Base-by-base conservation (phyloP, 2,113 vertebrate genomes). In the Physeter macrocephalus region DNA sequence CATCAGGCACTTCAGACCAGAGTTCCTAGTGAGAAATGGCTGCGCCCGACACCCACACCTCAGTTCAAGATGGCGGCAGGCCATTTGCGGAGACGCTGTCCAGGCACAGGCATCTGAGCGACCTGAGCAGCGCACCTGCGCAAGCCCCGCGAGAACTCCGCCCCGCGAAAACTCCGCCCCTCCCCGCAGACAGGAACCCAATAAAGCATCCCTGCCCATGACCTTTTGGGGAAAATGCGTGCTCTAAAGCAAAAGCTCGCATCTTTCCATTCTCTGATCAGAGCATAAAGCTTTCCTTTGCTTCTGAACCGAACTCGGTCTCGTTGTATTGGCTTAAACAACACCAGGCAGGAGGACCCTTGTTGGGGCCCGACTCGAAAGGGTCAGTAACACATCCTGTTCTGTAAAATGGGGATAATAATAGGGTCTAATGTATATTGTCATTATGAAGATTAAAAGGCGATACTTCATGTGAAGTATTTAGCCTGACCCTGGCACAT, bases 201-300 rank as follows among this genome's bases (percentile, higher is more conserved):
- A 8, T 54, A 25, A 36, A 54, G 34, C 6, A 36, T 34, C 52
- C 6, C 11, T 0, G 11, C 49, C 3, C 11, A n/a, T 0, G 3
- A 31, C 46, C 12, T 54, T 49, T 52, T 1, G 13, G 13, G 15
- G 15, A 36, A n/a, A 1, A 15, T 7, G 20, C 36, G 20, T 14
- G 34, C 49, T 8, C 43, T 20, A 34, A 41, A 77, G 9, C 0
- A 3, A 31, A 0, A 54, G 6, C 3, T 27, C 2, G 0, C 8
- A 3, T 3, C 34, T 15, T 6, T 36, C 4, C 20, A 8, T 15
- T 80, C n/a, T n/a, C 34, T 80, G 52, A 80, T 57, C 12, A 27
- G 31, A 2, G 3, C 7, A 13, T 21, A 80, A 14, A 27, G 34
- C 52, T 15, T 36, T 36, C 13, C 34, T 80, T 36, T 54, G 49